Evolutionary conservation across 2,113 vertebrate species (phyloP).

Genomic region (Plectropomus leopardus): DNA sequence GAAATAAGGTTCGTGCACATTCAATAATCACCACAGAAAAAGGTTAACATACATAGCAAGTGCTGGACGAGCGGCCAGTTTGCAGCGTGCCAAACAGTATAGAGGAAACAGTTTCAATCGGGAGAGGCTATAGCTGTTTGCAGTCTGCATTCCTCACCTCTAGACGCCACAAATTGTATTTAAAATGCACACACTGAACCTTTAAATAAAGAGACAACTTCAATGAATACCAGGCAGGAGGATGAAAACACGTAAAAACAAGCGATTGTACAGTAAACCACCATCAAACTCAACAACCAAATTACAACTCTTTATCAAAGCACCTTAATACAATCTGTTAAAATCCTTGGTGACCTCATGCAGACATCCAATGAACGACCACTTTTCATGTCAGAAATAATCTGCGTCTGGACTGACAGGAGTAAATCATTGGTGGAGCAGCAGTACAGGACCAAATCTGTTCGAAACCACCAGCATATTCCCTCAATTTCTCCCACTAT

Average conservation of each 20-base stretch:
- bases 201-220: background rate
- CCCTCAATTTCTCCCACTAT: background rate
- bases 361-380: background rate
- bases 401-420: background rate
- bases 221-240: conserved; percentile 10
- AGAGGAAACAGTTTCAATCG: no score
- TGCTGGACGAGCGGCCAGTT: no score
- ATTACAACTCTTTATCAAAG: background rate
- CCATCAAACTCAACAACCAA: background rate
- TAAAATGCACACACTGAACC: no score
- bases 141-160: no score
- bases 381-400: background rate
- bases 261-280: background rate
- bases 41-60: no score
- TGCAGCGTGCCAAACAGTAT: no score
- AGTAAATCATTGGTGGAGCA: background rate
- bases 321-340: conserved; percentile 1
- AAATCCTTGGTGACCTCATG: conserved; percentile 6
- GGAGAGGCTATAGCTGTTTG: no score
- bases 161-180: no score
- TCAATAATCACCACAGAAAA: no score
- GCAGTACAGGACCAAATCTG: background rate
- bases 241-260: background rate
- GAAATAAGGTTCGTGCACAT: no score
- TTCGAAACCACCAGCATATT: background rate